A percentile compares a stretch with the other conserved stretches of the same genome.
These are phyloP conservation scores for Chaetops frenatus DNA, from an alignment of 2,113 vertebrate genomes.

Conservation along the genomic window DNA sequence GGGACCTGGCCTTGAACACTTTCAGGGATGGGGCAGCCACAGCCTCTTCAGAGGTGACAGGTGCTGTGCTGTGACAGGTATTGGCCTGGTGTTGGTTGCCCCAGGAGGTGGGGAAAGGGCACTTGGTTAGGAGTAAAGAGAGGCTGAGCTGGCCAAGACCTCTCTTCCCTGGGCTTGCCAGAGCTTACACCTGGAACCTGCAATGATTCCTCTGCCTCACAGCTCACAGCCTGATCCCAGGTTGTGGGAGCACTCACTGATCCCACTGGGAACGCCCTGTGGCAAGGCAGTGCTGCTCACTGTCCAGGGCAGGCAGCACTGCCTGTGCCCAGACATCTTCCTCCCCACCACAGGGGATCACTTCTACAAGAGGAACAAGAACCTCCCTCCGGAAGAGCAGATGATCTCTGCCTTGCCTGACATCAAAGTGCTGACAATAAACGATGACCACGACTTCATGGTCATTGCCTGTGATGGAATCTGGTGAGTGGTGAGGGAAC, in stretches of 20 bases:
- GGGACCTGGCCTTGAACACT: neutral
- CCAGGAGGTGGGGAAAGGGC: neutral
- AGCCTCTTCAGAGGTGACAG: neutral
- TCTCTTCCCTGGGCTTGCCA: neutral
- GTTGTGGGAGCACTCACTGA: neutral
- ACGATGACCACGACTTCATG: constrained; percentile 95
- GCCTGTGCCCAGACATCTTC: neutral
- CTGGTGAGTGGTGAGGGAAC: constrained; percentile 75
- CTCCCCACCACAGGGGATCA: constrained; percentile 82
- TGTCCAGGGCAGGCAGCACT: neutral
- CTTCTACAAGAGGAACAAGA: constrained; percentile 97
- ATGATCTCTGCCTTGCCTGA: constrained; percentile 98
- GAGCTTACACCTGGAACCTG: neutral
- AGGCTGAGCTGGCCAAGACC: neutral
- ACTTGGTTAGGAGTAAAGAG: neutral
- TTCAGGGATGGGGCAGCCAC: neutral
- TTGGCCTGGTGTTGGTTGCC: neutral
- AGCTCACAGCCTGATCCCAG: neutral
- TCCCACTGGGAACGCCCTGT: neutral
- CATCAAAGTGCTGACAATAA: constrained; percentile 92
- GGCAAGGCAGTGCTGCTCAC: neutral
- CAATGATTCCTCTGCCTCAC: neutral
- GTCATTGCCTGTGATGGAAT: constrained; percentile 98
- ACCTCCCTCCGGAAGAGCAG: constrained; percentile 91
- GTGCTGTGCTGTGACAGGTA: neutral